Percentiles rank a stretch among this genome's conserved stretches.
Evolutionary conservation across 2,888 invertebrate genomes (phyloP).

Genomic region (Autographa pulchrina): DNA sequence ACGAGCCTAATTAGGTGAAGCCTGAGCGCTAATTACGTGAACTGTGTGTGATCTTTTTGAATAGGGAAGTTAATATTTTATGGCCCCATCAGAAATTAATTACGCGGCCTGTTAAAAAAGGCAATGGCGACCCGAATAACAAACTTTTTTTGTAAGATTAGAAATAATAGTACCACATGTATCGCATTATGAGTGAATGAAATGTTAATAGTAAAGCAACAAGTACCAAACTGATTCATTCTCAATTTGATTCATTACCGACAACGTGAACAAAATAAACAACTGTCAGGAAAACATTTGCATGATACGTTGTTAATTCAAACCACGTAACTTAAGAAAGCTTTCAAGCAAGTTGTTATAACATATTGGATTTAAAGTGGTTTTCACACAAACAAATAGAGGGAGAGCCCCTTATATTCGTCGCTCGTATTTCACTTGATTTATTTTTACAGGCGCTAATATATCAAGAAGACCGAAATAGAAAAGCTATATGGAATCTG

Average conservation of each 20-base stretch:
- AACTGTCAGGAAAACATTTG: conserved; percentile 31
- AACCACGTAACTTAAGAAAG: conserved; percentile 41
- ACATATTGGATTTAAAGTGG: conserved; percentile 54
- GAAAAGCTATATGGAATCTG: conserved; percentile 55
- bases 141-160: not conserved
- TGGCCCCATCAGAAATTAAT: conserved; percentile 13
- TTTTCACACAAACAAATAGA: conserved; percentile 55
- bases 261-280: conserved; percentile 32
- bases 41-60: conserved; percentile 34
- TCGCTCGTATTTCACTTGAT: conserved; percentile 58
- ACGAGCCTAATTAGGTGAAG: conserved; percentile 44
- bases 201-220: not conserved
- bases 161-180: too few relatives aligned
- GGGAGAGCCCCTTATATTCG: conserved; percentile 44
- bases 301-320: conserved; percentile 30
- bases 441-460: conserved; percentile 56
- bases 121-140: not conserved
- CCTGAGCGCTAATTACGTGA: conserved; percentile 28
- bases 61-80: conserved; percentile 30
- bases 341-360: conserved; percentile 45
- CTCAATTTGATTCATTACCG: not conserved
- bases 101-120: not conserved
- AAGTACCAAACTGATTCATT: not conserved
- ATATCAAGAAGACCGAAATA: conserved; percentile 61
- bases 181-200: not conserved